Evolutionary conservation across 2,113 vertebrate genomes (phyloP).

Genomic region (Danio rerio): DNA sequence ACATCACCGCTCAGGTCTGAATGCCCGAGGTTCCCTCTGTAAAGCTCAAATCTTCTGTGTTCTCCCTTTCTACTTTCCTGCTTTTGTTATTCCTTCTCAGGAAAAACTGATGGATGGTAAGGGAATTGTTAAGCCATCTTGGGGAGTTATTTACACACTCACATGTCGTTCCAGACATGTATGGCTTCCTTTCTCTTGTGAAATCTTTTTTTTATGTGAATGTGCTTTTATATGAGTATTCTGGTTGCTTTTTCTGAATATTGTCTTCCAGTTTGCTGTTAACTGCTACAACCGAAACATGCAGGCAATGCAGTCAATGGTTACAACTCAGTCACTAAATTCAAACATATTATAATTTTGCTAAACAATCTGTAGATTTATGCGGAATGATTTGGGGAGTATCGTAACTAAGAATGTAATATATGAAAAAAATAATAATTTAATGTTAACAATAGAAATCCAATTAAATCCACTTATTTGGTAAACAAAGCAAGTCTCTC

Average conservation of each 20-base stretch:
- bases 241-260: too few species aligned
- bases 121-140: neutral
- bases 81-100: constrained; percentile 16
- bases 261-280: neutral
- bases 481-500: too few species aligned
- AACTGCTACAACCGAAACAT: neutral
- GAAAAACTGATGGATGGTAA: neutral
- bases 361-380: too few species aligned
- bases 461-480: too few species aligned
- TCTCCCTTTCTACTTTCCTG: neutral
- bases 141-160: constrained; percentile 18
- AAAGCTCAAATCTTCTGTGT: neutral
- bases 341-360: too few species aligned
- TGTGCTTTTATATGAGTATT: too few species aligned
- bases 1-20: neutral
- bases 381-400: too few species aligned
- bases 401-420: too few species aligned
- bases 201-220: too few species aligned
- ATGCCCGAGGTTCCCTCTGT: constrained; percentile 24
- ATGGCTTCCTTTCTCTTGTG: neutral
- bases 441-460: too few species aligned
- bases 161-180: neutral
- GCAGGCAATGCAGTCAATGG: neutral
- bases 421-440: too few species aligned
- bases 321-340: too few species aligned